A percentile compares a stretch with the other conserved stretches of the same genome.
Evolutionary conservation across 2,888 invertebrate genomes (phyloP).

Genomic region (Stenchaetothrips biformis): DNA sequence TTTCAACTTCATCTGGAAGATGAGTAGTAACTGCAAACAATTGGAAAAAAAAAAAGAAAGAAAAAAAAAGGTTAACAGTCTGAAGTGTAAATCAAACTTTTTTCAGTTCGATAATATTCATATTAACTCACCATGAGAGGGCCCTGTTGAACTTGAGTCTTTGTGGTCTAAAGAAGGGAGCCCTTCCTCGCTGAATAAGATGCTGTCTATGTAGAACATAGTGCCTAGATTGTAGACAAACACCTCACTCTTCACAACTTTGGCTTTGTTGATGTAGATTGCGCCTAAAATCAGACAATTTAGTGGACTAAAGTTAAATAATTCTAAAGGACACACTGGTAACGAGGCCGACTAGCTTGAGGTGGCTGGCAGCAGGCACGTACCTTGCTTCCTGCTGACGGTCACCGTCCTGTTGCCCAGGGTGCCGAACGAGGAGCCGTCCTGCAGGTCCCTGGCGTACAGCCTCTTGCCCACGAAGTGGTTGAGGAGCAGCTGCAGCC

Average conservation of each 20-base stretch:
- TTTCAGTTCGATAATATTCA: neutral
- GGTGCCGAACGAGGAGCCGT: conserved; percentile 52
- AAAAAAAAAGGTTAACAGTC: too few relatives aligned
- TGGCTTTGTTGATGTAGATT: conserved; percentile 53
- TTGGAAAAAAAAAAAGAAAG: neutral
- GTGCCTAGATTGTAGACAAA: conserved; percentile 62
- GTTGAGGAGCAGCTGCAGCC: conserved; percentile 55
- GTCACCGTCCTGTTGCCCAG: conserved; percentile 55
- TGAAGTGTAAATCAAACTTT: neutral
- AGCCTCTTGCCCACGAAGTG: conserved; percentile 59
- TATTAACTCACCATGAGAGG: neutral
- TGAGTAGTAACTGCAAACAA: neutral
- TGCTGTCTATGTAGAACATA: conserved; percentile 59
- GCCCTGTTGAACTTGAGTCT: neutral
- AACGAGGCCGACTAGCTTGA: neutral
- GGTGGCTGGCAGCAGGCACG: neutral
- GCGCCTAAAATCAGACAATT: conserved; percentile 45
- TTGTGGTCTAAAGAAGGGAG: neutral
- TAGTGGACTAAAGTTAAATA: neutral
- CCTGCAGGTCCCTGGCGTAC: conserved; percentile 55
- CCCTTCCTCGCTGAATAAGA: conserved; percentile 47
- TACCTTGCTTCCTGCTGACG: conserved; percentile 50
- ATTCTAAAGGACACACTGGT: neutral
- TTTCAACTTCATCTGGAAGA: conserved; percentile 8
- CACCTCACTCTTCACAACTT: conserved; percentile 57